Evolutionary conservation across 2,888 invertebrate genomes (phyloP), one percentile per base, ranked within the genome.

Genomic region (Limnephilus rhombicus): DNA sequence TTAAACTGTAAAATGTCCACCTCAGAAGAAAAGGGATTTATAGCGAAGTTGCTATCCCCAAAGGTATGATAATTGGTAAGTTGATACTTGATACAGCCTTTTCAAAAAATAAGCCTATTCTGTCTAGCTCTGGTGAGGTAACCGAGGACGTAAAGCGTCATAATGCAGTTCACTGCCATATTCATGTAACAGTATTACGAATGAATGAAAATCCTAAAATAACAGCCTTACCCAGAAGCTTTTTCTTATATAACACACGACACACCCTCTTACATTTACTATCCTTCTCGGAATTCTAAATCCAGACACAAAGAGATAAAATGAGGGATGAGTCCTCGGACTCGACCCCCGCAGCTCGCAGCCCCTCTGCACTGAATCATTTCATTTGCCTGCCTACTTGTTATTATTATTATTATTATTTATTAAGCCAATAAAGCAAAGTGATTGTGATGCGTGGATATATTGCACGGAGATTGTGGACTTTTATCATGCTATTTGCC

Each of bases 291-390:
- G 86, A 45, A 86, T 45, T 86, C 86, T 86, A 86, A 49, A 86
- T 86, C 49, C 45, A 45, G 86, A 45, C 49, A 49, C 45, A 86
- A 86, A 82, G 82, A 82, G 82, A 82, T 82, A 41, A 29, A 86
- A 24, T 45, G 86, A 45, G 86, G 5, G 86, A 86, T 86, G 86
- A 86, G 45, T 37, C n/a, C 86, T 86, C n/a, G 41, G n/a, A 24
- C 86, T 37, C 41, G 15, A 49, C n/a, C n/a, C 86, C 24, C 24
- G 24, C n/a, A n/a, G n/a, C 7, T 68, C 68, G 24, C n/a, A 68
- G 68, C 68, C 68, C n/a, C 68, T 68, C 24, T 68, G 68, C 68
- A 68, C 68, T 68, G n/a, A n/a, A 68, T 68, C 68, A 68, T 68
- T 68, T 24, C 68, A 68, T 68, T 68, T 24, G 68, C 68, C 24